Conservation (phyloP, 1,140 invertebrate species). For the Portunus trituberculatus region DNA sequence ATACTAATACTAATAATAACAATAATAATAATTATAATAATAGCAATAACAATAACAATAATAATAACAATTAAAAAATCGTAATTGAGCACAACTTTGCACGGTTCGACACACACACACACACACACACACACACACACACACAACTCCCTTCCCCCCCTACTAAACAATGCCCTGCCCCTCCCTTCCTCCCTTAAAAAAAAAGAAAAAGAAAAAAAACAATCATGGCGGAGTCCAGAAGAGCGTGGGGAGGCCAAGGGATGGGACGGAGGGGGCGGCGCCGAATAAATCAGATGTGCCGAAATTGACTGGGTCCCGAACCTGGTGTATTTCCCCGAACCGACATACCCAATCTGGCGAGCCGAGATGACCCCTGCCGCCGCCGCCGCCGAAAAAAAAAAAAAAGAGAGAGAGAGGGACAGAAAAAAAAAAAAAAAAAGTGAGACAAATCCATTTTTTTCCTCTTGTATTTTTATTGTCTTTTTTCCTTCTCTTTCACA, state of each 20-base stretch:
- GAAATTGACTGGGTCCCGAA: constrained; percentile 10
- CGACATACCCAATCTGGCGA: neutral
- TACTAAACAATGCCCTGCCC: neutral
- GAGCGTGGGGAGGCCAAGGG: neutral
- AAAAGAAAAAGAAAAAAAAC: neutral
- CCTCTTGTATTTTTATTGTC: neutral
- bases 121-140: constrained; percentile 41
- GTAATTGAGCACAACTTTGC: neutral
- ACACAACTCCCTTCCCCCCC: neutral
- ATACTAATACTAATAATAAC: too few relatives aligned
- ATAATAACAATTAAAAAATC: too few relatives aligned
- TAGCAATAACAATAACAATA: neutral
- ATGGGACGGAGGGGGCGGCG: neutral
- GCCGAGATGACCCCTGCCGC: neutral
- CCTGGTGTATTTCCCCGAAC: neutral
- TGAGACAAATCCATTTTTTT: neutral
- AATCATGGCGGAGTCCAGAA: neutral
- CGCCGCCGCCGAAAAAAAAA: neutral
- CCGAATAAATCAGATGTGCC: constrained; percentile 21
- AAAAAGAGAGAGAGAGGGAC: too few relatives aligned
- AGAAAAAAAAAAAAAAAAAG: neutral
- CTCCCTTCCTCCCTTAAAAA: neutral
- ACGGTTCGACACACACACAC: constrained; percentile 41
- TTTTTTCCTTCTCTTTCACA: neutral
- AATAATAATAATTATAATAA: neutral